phyloP scores from a whole-genome alignment of 2,113 vertebrate genomes.

The Catharus fuscescens region DNA sequence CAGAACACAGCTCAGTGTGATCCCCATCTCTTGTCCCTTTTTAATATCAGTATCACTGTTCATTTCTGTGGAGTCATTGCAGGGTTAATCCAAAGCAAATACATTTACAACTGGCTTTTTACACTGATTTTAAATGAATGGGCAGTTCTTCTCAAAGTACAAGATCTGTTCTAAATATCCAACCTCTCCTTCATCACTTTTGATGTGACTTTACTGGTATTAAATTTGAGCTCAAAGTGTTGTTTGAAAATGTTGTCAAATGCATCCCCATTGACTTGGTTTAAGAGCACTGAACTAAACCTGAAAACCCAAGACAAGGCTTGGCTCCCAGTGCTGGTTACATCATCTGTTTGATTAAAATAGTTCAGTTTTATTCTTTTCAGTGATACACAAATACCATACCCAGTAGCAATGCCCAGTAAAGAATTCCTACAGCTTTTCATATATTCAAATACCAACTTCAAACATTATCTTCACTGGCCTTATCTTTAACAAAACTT shows the following conservation, averaged over 20 bases:
- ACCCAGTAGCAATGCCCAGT: not conserved
- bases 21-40: not conserved
- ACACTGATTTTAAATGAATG: not conserved
- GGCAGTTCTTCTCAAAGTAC: not conserved
- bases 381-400: not conserved
- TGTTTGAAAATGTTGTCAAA: not conserved
- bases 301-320: not conserved
- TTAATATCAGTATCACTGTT: not conserved
- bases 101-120: not conserved
- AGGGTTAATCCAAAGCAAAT: not conserved
- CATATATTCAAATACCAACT: not conserved
- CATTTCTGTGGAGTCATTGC: not conserved
- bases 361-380: not conserved
- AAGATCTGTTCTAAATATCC: not conserved
- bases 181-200: not conserved
- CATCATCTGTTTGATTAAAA: not conserved
- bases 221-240: not conserved
- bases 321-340: not conserved
- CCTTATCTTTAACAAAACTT: not conserved
- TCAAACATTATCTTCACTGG: not conserved
- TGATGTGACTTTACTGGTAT: not conserved
- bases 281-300: not conserved
- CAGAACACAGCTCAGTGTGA: not conserved
- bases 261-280: not conserved
- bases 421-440: not conserved